Percentiles rank a stretch among this genome's conserved stretches.
These are phyloP conservation scores for Pseudopipra pipra DNA, from an alignment of 2,113 vertebrate species.

Conservation along the genomic window DNA sequence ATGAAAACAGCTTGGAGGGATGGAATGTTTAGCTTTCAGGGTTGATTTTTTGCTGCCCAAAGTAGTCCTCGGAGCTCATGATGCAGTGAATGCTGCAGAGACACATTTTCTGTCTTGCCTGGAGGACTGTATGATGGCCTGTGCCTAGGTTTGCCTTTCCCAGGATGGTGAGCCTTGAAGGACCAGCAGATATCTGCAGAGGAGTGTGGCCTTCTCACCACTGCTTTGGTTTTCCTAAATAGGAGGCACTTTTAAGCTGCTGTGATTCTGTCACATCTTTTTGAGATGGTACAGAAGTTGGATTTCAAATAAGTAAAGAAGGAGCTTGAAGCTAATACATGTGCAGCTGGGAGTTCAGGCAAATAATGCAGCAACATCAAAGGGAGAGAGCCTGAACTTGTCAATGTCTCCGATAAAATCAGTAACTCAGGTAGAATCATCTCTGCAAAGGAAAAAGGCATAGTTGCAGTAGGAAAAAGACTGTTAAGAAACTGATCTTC, in stretches of 20 bases:
- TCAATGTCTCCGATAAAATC: slow-evolving; percentile 28
- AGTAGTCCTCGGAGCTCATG: not conserved
- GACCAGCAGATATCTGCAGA: not conserved
- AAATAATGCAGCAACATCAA: not conserved
- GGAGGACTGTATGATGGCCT: not conserved
- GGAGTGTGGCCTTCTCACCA: not conserved
- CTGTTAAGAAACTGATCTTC: not conserved
- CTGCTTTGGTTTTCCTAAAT: not conserved
- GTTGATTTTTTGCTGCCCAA: not conserved
- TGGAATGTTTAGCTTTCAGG: not conserved
- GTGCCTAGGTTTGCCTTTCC: not conserved
- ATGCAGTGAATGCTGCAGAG: not conserved
- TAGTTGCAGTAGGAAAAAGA: not conserved
- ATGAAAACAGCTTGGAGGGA: not conserved
- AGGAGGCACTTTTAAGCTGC: not conserved
- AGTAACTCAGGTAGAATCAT: not conserved
- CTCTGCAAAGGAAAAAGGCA: not conserved
- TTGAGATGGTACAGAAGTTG: not conserved
- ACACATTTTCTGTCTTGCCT: not conserved
- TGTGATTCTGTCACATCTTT: not conserved
- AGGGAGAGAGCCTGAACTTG: slow-evolving; percentile 2
- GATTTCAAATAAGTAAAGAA: slow-evolving; percentile 23
- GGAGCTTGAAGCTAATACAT: not conserved
- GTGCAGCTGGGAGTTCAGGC: slow-evolving; percentile 15
- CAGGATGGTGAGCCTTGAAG: not conserved